phyloP scores from a whole-genome alignment of 1,140 invertebrate species.

The Nebria ingens region DNA sequence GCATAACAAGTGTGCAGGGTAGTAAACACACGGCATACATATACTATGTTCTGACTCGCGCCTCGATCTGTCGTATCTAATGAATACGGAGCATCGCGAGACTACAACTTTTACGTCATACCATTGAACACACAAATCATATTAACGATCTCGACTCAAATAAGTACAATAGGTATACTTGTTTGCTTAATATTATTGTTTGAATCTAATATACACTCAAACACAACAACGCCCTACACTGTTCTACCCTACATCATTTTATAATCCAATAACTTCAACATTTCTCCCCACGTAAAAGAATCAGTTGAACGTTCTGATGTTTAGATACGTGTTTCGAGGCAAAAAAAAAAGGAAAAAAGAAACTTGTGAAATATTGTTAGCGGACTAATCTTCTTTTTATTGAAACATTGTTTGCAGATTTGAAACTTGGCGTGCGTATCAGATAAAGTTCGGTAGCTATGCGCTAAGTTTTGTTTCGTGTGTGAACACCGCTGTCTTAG shows the following conservation, averaged over 20 bases:
- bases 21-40: no score
- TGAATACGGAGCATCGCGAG: not conserved
- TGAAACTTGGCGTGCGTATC: not conserved
- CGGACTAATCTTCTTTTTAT: not conserved
- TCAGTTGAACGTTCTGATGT: not conserved
- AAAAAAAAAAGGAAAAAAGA: not conserved
- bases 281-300: not conserved
- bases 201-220: no score
- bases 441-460: not conserved
- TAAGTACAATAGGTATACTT: no score
- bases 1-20: no score
- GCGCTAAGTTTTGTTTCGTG: not conserved
- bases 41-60: no score
- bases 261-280: not conserved
- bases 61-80: not conserved
- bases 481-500: not conserved
- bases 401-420: not conserved
- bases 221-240: no score
- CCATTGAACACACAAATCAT: not conserved
- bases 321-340: not conserved
- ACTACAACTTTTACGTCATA: not conserved
- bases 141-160: no score
- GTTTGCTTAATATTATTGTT: no score
- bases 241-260: no score
- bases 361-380: not conserved